Conservation (phyloP, 2,888 invertebrate genomes). For the Geotrupes spiniger region DNA sequence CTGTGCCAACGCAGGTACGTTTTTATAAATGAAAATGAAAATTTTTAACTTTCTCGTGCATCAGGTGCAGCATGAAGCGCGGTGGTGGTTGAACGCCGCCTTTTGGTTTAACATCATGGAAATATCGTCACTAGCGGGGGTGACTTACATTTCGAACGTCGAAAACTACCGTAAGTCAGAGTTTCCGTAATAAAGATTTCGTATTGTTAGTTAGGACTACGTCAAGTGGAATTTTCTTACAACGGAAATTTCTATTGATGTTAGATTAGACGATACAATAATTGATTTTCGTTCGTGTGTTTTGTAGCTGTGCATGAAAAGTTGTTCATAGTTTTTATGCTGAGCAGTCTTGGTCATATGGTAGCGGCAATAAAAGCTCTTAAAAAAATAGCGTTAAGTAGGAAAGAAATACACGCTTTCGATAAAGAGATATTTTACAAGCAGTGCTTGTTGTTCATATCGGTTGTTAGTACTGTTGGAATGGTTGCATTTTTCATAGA, state of each 20-base stretch:
- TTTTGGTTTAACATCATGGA: conserved; percentile 84
- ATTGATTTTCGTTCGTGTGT: too few relatives aligned
- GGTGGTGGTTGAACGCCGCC: conserved; percentile 66
- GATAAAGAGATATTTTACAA: conserved; percentile 54
- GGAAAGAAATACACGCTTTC: conserved; percentile 33
- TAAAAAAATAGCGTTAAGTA: conserved; percentile 40
- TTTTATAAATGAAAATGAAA: too few relatives aligned
- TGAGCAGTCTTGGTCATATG: conserved; percentile 82
- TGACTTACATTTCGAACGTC: conserved; percentile 89
- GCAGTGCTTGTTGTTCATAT: conserved; percentile 70
- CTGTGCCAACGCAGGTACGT: conserved; percentile 36
- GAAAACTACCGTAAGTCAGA: conserved; percentile 94
- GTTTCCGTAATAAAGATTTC: not conserved
- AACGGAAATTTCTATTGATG: too few relatives aligned
- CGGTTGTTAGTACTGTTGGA: conserved; percentile 76
- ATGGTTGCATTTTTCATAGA: conserved; percentile 84
- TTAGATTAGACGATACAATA: too few relatives aligned
- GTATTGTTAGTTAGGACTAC: too few relatives aligned
- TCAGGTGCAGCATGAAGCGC: conserved; percentile 54
- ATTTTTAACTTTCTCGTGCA: too few relatives aligned
- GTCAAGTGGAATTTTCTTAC: too few relatives aligned
- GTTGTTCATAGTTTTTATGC: conserved; percentile 88
- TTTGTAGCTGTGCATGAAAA: conserved; percentile 84
- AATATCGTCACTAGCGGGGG: conserved; percentile 82
- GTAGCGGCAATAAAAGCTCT: conserved; percentile 63